Percentiles rank a stretch among this genome's conserved stretches.
These are phyloP conservation scores for Podarcis lilfordi DNA, from an alignment of 2,797 vertebrate species.

Conservation along the genomic window DNA sequence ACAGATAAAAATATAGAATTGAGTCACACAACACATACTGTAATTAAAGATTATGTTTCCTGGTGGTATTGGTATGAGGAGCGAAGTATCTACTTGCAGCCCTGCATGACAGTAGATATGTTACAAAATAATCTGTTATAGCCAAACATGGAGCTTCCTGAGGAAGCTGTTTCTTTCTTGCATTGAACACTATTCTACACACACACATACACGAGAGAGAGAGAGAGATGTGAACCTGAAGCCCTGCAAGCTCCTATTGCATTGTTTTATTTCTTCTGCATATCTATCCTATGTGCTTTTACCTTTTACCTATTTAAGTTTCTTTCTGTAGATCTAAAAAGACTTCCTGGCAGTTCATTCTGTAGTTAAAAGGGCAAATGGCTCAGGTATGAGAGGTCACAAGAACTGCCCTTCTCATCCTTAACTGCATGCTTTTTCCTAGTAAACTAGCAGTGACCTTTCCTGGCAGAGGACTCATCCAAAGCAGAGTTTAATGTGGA, in stretches of 20 bases:
- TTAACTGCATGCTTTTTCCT: not conserved
- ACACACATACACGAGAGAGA: too few species aligned
- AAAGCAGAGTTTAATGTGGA: not conserved
- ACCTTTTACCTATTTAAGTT: not conserved
- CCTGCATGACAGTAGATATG: not conserved
- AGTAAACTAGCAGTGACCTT: not conserved
- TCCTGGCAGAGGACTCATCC: not conserved
- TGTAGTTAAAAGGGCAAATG: not conserved
- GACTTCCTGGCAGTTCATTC: not conserved
- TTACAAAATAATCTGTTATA: not conserved
- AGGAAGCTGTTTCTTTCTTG: not conserved
- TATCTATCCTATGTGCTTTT: fast-evolving
- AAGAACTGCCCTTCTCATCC: not conserved
- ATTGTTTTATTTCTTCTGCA: not conserved
- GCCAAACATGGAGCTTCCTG: not conserved
- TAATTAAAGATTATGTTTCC: not conserved
- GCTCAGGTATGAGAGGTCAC: not conserved
- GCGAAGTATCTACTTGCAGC: not conserved
- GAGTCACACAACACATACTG: not conserved
- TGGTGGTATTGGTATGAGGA: not conserved
- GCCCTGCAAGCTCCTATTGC: not conserved
- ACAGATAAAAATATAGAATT: not conserved
- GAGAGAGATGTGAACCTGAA: not conserved
- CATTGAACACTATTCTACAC: not conserved
- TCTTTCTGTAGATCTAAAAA: not conserved